phyloP scores from a whole-genome alignment of 2,797 vertebrate genomes.

The Pteropus rufus region DNA sequence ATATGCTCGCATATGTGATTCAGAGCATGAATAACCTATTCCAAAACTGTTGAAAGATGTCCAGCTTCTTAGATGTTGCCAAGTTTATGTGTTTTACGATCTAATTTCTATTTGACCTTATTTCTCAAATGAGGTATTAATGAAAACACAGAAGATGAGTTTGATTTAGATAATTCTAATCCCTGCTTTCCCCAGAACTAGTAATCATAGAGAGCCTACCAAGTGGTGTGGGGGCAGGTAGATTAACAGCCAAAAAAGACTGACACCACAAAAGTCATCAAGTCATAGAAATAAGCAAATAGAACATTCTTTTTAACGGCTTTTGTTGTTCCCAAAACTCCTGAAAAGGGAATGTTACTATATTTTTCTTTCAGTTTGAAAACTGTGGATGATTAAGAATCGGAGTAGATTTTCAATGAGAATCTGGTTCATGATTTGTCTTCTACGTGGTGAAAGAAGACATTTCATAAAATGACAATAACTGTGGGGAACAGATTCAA shows the following conservation, averaged over 20 bases:
- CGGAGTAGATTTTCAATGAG: not conserved
- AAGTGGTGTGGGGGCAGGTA: not conserved
- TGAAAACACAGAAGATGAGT: not conserved
- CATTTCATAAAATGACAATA: not conserved
- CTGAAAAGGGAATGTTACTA: not conserved
- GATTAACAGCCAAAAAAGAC: not conserved
- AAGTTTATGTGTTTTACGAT: not conserved
- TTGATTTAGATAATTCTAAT: not conserved
- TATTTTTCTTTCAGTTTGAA: not conserved
- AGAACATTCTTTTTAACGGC: not conserved
- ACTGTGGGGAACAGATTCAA: not conserved
- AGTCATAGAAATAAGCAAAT: not conserved
- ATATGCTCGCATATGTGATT: not conserved
- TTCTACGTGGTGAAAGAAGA: not conserved
- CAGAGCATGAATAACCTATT: not conserved
- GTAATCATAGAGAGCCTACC: not conserved
- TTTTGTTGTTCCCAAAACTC: not conserved
- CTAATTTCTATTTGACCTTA: not conserved
- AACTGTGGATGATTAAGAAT: not conserved
- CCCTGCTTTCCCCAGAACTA: not conserved
- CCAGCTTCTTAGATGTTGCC: not conserved
- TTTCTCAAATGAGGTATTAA: not conserved
- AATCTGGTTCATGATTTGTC: not conserved
- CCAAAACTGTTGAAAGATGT: not conserved
- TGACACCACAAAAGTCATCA: not conserved